A percentile compares a stretch with the other conserved stretches of the same genome.
These are phyloP conservation scores for Ctenosaura bakeri DNA, from an alignment of 2,797 vertebrate species.

Conservation along the genomic window DNA sequence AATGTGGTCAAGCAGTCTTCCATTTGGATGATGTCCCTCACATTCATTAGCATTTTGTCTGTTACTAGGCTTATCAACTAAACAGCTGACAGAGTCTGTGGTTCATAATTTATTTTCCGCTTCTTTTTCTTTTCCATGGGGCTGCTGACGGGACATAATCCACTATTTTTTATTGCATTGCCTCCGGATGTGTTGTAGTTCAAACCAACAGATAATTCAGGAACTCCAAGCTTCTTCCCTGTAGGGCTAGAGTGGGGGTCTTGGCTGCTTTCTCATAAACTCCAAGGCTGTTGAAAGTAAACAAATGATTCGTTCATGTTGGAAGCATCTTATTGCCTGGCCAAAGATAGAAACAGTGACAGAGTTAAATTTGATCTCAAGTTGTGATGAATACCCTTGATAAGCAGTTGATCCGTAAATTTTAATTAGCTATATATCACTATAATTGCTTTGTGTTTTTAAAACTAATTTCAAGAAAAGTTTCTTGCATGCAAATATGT, in stretches of 20 bases:
- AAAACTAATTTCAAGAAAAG: conserved; percentile 3
- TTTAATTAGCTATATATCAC: conserved; percentile 52
- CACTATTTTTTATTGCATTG: conserved; percentile 70
- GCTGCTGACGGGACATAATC: conserved; percentile 71
- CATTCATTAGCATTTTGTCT: conserved; percentile 74
- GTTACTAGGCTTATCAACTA: conserved; percentile 74
- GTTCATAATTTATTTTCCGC: conserved; percentile 57
- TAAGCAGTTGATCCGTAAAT: conserved; percentile 55
- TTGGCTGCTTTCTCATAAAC: conserved; percentile 68
- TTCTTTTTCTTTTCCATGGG: conserved; percentile 18
- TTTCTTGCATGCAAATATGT: neutral
- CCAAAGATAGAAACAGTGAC: conserved; percentile 56
- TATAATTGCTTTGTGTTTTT: conserved; percentile 2
- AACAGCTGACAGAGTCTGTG: conserved; percentile 78
- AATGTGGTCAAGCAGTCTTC: conserved; percentile 70
- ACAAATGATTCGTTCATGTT: conserved; percentile 44
- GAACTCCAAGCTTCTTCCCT: conserved; percentile 66
- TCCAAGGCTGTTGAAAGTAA: conserved; percentile 53
- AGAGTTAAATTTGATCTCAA: conserved; percentile 30
- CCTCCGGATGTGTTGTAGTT: conserved; percentile 71
- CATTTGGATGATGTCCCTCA: conserved; percentile 72
- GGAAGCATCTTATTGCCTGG: conserved; percentile 30
- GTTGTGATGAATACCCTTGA: conserved; percentile 38
- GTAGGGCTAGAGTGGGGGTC: conserved; percentile 49
- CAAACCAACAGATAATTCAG: conserved; percentile 72